These are phyloP conservation scores for Dallia pectoralis DNA, from an alignment of 2,797 vertebrate genomes.

Conservation along the genomic window DNA sequence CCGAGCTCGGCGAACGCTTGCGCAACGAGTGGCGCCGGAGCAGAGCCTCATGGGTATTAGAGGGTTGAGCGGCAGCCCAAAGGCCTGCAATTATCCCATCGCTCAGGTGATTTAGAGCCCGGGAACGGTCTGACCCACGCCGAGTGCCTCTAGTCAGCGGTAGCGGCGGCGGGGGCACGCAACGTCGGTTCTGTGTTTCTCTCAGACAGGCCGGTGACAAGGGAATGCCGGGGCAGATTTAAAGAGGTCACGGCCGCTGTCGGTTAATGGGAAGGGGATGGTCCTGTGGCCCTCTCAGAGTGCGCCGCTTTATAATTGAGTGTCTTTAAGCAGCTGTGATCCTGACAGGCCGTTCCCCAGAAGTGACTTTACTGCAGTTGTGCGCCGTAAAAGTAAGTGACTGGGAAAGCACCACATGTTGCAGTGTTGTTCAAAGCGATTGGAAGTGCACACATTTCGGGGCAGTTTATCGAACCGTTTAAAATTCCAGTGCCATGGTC, in stretches of 20 bases:
- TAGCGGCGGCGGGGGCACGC: neutral
- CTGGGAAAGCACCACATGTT: constrained; percentile 23
- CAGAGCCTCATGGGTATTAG: constrained; percentile 71
- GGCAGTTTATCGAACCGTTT: neutral
- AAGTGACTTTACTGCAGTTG: constrained; percentile 18
- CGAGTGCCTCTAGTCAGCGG: constrained; percentile 39
- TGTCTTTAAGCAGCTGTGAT: constrained; percentile 24
- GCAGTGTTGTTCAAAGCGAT: constrained; percentile 17
- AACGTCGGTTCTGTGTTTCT: constrained; percentile 27
- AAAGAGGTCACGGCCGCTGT: constrained; percentile 56
- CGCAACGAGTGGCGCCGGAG: constrained; percentile 73
- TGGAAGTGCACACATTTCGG: constrained; percentile 2
- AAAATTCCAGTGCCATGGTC: neutral
- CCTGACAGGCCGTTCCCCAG: constrained; percentile 19
- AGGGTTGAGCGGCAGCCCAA: constrained; percentile 67
- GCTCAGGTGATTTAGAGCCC: constrained; percentile 71
- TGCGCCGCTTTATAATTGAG: constrained; percentile 25
- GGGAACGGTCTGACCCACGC: constrained; percentile 68
- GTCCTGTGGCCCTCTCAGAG: constrained; percentile 40
- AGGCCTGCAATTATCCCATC: constrained; percentile 73
- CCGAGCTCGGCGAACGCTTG: constrained; percentile 55
- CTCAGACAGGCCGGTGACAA: constrained; percentile 64
- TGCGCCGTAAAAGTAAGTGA: constrained; percentile 20
- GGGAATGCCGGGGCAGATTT: constrained; percentile 64
- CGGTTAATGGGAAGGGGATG: constrained; percentile 62